These are phyloP conservation scores for Mungos mungo DNA, from an alignment of 2,113 vertebrate genomes.

Conservation along the genomic window DNA sequence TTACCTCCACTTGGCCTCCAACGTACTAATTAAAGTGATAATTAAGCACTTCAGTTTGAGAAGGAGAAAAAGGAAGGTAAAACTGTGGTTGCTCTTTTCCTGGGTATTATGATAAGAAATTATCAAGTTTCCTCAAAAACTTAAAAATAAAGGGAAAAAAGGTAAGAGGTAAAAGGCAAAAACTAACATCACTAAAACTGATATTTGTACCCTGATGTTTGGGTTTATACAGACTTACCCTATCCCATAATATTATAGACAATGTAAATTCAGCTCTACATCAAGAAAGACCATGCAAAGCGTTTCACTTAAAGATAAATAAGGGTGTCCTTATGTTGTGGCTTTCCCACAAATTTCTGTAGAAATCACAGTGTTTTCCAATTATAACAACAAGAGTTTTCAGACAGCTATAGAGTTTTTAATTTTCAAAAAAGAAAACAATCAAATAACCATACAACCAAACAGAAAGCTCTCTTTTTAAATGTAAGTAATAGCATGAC, in stretches of 20 bases:
- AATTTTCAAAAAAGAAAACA: slow-evolving; percentile 1
- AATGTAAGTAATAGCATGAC: not conserved
- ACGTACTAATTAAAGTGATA: slow-evolving; percentile 43
- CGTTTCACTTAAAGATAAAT: not conserved
- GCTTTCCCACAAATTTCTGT: not conserved
- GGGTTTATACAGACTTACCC: not conserved
- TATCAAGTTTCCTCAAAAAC: no score
- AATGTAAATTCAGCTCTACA: not conserved
- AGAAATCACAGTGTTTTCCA: not conserved
- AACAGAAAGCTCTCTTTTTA: slow-evolving; percentile 35
- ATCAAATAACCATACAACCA: not conserved
- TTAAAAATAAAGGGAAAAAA: no score
- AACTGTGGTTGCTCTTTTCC: not conserved
- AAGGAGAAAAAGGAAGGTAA: not conserved
- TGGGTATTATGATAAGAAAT: not conserved
- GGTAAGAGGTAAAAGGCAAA: not conserved
- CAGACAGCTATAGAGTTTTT: not conserved
- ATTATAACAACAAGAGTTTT: not conserved
- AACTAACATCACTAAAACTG: not conserved
- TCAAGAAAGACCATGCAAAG: not conserved
- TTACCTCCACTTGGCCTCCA: slow-evolving; percentile 24
- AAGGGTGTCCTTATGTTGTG: not conserved
- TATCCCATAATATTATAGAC: not conserved
- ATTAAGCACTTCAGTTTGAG: slow-evolving; percentile 11
- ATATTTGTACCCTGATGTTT: not conserved